Base-by-base conservation (phyloP, 2,888 invertebrate genomes). In the Allygus modestus region DNA sequence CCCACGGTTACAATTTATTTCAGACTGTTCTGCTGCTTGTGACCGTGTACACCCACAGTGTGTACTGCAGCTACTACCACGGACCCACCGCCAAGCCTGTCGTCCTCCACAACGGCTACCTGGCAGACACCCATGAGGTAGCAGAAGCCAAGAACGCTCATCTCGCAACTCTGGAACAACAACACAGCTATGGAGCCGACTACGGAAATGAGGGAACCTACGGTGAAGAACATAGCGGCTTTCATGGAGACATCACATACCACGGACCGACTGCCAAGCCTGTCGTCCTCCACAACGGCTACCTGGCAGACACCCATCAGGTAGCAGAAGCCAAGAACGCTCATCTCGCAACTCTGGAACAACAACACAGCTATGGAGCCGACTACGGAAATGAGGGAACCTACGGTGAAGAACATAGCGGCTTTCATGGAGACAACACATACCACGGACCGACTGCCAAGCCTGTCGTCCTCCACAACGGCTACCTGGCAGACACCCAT, bases 81-180 rank as follows among this genome's bases (percentile, higher is more conserved):
- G 69, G 69, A 69, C 33, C 69, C 69, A 69, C 26, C 12, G 69
- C 33, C 69, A 33, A n/a, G 33, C 69, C 69, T 69, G 31, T 33
- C 31, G 33, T 31, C 69, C 33, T 69, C 69, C 69, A 69, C 69
- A 69, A 69, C 69, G 33, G 69, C 69, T 69, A 69, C 69, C 69
- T 69, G 69, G 69, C 69, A 69, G 69, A 69, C 69, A 69, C 69
- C 69, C 69, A 31, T 31, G 69, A 69, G 31, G 69, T 69, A 69
- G 69, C 69, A 69, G 33, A 7, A 33, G 31, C 69, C 69, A 69
- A 69, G 33, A 69, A 33, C 33, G 33, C 31, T 69, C 33, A 69
- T 31, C 69, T 69, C 33, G 31, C 69, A 7, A 31, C 31, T 69
- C 69, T 69, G 23, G 58, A 4, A 7, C 9, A n/a, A 7, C 23